A percentile compares a stretch with the other conserved stretches of the same genome.
phyloP scores from a whole-genome alignment of 2,113 vertebrate genomes.

The Aptenodytes forsteri region DNA sequence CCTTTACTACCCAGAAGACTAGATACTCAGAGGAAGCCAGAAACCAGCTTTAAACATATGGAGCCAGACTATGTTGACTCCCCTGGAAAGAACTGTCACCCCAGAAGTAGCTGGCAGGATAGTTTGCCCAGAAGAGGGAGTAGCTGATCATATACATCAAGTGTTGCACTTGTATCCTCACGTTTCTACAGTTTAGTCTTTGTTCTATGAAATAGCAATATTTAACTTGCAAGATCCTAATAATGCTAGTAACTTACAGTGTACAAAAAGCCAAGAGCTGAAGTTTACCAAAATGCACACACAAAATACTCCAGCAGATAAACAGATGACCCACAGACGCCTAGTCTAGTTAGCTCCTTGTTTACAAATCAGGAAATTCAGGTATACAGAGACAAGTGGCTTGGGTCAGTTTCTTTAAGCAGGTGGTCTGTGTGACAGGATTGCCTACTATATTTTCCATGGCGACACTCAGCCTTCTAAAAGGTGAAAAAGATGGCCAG shows the following conservation, averaged over 20 bases:
- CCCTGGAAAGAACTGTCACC: not conserved
- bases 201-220: not conserved
- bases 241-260: not conserved
- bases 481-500: not conserved
- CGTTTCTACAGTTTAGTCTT: not conserved
- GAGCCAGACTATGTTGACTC: not conserved
- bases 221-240: not conserved
- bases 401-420: not conserved
- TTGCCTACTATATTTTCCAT: not conserved
- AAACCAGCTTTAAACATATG: not conserved
- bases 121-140: not conserved
- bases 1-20: not conserved
- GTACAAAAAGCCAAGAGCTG: not conserved
- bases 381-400: not conserved
- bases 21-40: not conserved
- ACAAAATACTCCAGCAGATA: not conserved
- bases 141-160: not conserved
- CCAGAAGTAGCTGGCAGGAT: not conserved
- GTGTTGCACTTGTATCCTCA: not conserved
- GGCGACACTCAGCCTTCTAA: not conserved
- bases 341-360: not conserved
- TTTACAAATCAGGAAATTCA: not conserved
- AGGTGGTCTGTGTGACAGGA: not conserved
- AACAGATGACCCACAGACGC: not conserved
- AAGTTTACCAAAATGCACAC: not conserved